Conservation (phyloP, 2,113 vertebrate genomes). For the Sebastes schlegelii region DNA sequence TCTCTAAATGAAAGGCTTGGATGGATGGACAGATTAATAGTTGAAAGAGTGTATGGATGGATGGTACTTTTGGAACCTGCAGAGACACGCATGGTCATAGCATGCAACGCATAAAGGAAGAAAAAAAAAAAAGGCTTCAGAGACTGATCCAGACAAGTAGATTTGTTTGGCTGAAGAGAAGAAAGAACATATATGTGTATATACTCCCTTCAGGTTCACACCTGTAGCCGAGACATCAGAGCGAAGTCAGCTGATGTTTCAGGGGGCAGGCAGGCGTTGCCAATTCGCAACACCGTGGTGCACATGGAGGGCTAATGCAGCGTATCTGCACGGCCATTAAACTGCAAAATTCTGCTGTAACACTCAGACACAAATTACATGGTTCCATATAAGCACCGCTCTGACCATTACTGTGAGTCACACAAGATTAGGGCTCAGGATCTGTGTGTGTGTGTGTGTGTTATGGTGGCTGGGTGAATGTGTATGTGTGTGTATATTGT, state of each 20-base stretch:
- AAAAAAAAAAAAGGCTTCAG: background rate
- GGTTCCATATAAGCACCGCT: slow-evolving; percentile 55
- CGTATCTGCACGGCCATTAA: slow-evolving; percentile 19
- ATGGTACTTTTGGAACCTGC: slow-evolving; percentile 69
- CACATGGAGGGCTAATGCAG: slow-evolving; percentile 1
- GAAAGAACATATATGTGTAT: background rate
- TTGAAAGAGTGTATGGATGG: slow-evolving; percentile 68
- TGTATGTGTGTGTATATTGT: slow-evolving; percentile 60
- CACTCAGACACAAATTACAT: slow-evolving; percentile 66
- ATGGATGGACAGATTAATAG: slow-evolving; percentile 71
- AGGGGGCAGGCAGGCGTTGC: slow-evolving; percentile 3
- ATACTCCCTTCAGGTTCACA: background rate
- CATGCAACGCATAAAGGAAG: slow-evolving; percentile 51
- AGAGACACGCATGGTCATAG: slow-evolving; percentile 70
- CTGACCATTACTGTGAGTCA: slow-evolving; percentile 67
- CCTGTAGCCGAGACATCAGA: slow-evolving; percentile 2
- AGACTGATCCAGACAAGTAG: slow-evolving; percentile 69
- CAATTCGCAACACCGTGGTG: slow-evolving; percentile 1
- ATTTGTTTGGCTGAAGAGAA: slow-evolving; percentile 3
- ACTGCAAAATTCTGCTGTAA: slow-evolving; percentile 35
- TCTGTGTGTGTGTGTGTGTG: slow-evolving; percentile 54
- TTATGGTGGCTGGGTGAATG: slow-evolving; percentile 42
- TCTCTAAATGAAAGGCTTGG: slow-evolving; percentile 64
- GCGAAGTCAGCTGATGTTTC: slow-evolving; percentile 22
- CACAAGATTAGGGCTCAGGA: slow-evolving; percentile 53